phyloP scores from a whole-genome alignment of 2,113 vertebrate species.

The Saimiri boliviensis region DNA sequence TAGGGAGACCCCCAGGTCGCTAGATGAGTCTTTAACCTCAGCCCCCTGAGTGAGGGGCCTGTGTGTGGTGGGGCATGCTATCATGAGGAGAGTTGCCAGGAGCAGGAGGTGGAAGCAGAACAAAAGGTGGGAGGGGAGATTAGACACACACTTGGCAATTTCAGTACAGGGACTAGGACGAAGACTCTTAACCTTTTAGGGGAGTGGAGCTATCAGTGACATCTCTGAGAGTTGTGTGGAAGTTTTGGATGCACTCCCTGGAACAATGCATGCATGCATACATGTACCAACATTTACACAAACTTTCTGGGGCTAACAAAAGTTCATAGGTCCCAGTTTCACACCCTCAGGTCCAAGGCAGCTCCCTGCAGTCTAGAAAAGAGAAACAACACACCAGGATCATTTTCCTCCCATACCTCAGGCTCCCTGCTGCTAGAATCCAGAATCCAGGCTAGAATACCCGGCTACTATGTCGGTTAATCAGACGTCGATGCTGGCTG shows the following conservation, averaged over 20 bases:
- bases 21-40: background rate
- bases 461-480: background rate
- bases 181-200: background rate
- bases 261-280: background rate
- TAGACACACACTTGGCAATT: background rate
- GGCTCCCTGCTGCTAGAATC: background rate
- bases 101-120: background rate
- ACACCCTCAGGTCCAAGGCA: too few species aligned
- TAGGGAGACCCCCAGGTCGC: background rate
- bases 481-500: background rate
- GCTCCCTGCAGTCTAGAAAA: background rate
- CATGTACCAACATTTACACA: background rate
- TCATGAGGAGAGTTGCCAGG: background rate
- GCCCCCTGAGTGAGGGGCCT: background rate
- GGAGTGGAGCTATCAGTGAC: background rate
- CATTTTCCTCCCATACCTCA: rapidly evolving
- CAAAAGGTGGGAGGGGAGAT: background rate
- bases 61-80: background rate
- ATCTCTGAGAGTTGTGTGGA: background rate
- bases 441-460: background rate
- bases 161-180: background rate
- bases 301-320: background rate
- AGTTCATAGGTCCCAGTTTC: background rate
- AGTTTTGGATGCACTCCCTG: background rate
- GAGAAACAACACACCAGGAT: background rate